phyloP scores from a whole-genome alignment of 2,113 vertebrate genomes.

The Ancistrus triradiatus region DNA sequence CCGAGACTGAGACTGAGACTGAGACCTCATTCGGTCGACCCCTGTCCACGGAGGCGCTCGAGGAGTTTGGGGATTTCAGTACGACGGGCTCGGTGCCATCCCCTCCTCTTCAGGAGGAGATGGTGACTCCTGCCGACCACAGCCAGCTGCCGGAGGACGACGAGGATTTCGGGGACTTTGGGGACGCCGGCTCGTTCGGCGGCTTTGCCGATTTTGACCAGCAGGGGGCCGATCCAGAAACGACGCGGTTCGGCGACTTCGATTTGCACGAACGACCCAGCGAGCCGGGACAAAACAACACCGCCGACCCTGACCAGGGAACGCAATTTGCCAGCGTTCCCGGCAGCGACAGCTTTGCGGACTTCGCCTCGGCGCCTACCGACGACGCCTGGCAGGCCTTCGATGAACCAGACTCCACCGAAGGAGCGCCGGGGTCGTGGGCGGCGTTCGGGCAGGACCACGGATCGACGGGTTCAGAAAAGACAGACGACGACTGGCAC shows the following conservation, averaged over 20 bases:
- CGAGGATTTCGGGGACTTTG: slow-evolving; percentile 64
- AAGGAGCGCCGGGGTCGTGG: slow-evolving; percentile 76
- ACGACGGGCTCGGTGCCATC: slow-evolving; percentile 69
- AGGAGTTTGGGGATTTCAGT: slow-evolving; percentile 83
- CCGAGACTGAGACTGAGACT: slow-evolving; percentile 53
- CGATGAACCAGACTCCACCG: slow-evolving; percentile 54
- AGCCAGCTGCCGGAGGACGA: slow-evolving; percentile 56
- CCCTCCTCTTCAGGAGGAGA: slow-evolving; percentile 54
- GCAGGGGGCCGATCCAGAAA: slow-evolving; percentile 46
- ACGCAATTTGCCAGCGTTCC: slow-evolving; percentile 61
- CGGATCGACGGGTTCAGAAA: slow-evolving; percentile 46
- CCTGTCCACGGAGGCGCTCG: slow-evolving; percentile 63
- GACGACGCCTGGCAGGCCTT: slow-evolving; percentile 84
- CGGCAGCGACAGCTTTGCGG: slow-evolving; percentile 83
- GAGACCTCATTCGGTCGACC: slow-evolving; percentile 65
- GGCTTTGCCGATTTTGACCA: slow-evolving; percentile 64
- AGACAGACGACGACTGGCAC: slow-evolving; percentile 65
- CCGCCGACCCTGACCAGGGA: too few species aligned
- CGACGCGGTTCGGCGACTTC: slow-evolving; percentile 81
- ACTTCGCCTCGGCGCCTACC: slow-evolving; percentile 77
- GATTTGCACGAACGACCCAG: slow-evolving; percentile 61
- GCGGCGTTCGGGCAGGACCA: slow-evolving; percentile 79
- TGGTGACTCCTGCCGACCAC: slow-evolving; percentile 54
- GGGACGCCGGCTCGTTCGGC: slow-evolving; percentile 70
- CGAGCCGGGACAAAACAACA: background rate